A percentile compares a stretch with the other conserved stretches of the same genome.
Evolutionary conservation across 1,140 invertebrate genomes (phyloP).

Genomic region (Drosophila tani): DNA sequence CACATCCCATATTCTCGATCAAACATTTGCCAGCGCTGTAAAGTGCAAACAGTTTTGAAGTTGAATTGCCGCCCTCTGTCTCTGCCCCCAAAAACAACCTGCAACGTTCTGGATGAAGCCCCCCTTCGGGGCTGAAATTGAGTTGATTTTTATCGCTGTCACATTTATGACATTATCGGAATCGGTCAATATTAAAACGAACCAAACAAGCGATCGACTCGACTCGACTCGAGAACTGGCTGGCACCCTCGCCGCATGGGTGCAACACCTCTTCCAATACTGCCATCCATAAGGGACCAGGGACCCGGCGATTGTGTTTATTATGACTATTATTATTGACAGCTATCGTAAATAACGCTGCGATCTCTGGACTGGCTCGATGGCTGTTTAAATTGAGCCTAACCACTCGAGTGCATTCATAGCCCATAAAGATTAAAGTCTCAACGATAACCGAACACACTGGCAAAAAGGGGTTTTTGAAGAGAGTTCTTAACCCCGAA

Average conservation of each 20-base stretch:
- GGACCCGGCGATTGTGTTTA: constrained; percentile 60
- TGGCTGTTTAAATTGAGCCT: constrained; percentile 68
- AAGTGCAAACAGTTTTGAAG: constrained; percentile 62
- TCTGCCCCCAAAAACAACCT: constrained; percentile 40
- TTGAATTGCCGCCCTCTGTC: constrained; percentile 40
- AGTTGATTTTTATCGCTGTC: constrained; percentile 81
- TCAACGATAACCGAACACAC: constrained; percentile 54
- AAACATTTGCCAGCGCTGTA: constrained; percentile 71
- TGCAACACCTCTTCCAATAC: constrained; percentile 64
- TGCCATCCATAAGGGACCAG: constrained; percentile 31
- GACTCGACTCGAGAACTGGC: not conserved
- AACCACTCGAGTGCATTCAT: constrained; percentile 77
- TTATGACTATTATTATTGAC: constrained; percentile 76
- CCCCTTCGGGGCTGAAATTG: constrained; percentile 42
- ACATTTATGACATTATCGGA: constrained; percentile 81
- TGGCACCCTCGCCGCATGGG: constrained; percentile 46
- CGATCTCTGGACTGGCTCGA: constrained; percentile 27
- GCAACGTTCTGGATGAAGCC: constrained; percentile 13
- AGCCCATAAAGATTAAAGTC: constrained; percentile 78
- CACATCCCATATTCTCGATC: constrained; percentile 13
- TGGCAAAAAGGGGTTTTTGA: not conserved
- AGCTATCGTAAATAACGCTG: constrained; percentile 67
- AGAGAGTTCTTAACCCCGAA: not conserved
- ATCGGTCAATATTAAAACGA: constrained; percentile 72
- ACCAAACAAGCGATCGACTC: constrained; percentile 9